Conservation (phyloP, 2,797 vertebrate species). For the Falco berigora region DNA sequence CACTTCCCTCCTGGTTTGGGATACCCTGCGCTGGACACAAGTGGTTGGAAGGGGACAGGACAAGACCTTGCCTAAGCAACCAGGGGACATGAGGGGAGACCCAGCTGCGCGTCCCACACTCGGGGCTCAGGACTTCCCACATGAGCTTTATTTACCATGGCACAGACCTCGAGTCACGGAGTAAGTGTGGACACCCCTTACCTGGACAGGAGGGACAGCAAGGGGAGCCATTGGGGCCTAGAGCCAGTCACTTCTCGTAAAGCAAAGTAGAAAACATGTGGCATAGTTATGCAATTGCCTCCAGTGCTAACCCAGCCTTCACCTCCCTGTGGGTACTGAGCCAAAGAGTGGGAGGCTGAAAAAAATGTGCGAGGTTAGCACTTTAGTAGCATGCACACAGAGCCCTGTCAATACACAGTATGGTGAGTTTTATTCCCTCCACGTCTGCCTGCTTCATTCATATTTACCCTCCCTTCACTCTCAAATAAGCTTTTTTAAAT, state of each 20-base stretch:
- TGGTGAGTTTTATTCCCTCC: not conserved
- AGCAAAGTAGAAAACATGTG: not conserved
- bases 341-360: conserved; percentile 1
- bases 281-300: not conserved
- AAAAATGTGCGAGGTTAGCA: not conserved
- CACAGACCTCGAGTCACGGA: not conserved
- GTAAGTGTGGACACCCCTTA: not conserved
- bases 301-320: not conserved
- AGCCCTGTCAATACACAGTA: not conserved
- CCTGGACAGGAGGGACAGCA: not conserved
- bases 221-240: not conserved
- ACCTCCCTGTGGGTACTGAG: not conserved
- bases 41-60: not conserved
- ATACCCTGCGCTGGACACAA: not conserved
- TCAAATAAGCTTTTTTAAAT: not conserved
- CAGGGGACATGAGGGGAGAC: not conserved
- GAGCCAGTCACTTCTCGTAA: not conserved
- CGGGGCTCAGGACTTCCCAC: not conserved
- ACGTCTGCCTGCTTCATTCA: not conserved
- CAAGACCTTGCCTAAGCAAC: not conserved
- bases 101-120: not conserved
- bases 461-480: not conserved
- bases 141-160: not conserved
- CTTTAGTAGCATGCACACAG: not conserved
- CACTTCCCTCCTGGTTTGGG: not conserved